Percentiles rank a stretch among this genome's conserved stretches.
Conservation (phyloP, 2,797 vertebrate genomes). For the Sebastes wilsoni region DNA sequence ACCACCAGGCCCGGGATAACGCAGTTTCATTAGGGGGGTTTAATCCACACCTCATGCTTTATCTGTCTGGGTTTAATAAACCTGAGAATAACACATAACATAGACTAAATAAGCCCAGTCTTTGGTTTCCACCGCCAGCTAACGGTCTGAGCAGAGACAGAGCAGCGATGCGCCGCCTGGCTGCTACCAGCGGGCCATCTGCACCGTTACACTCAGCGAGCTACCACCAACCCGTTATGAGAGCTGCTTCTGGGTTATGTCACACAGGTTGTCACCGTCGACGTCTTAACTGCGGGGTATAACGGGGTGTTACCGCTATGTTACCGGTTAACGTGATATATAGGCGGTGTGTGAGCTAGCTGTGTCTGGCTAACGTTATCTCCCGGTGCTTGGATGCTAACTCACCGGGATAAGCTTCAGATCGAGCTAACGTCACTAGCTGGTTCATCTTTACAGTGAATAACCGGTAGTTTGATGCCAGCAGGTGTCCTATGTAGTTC, state of each 20-base stretch:
- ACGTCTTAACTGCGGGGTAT: fast-evolving
- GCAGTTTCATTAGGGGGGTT: slow-evolving; percentile 45
- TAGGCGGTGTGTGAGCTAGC: slow-evolving; percentile 17
- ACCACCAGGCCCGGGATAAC: slow-evolving; percentile 70
- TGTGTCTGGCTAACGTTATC: slow-evolving; percentile 24
- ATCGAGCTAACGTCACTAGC: slow-evolving; percentile 1
- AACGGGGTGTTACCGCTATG: background rate
- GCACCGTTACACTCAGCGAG: background rate
- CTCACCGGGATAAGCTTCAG: slow-evolving; percentile 10
- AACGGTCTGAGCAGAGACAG: slow-evolving; percentile 62
- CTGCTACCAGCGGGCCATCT: slow-evolving; percentile 46
- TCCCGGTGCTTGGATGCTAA: slow-evolving; percentile 43
- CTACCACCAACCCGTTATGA: background rate
- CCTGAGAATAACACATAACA: background rate
- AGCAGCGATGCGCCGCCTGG: slow-evolving; percentile 69
- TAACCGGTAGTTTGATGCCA: background rate
- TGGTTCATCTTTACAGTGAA: background rate
- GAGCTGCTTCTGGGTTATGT: background rate
- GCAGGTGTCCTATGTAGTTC: fast-evolving
- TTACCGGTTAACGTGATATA: background rate
- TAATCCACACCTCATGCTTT: background rate
- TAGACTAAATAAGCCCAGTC: background rate
- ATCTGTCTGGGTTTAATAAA: background rate
- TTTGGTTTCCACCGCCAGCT: slow-evolving; percentile 18
- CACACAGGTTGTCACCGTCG: background rate